Conservation (phyloP, 2,113 vertebrate genomes). For the Crotalus tigris region DNA sequence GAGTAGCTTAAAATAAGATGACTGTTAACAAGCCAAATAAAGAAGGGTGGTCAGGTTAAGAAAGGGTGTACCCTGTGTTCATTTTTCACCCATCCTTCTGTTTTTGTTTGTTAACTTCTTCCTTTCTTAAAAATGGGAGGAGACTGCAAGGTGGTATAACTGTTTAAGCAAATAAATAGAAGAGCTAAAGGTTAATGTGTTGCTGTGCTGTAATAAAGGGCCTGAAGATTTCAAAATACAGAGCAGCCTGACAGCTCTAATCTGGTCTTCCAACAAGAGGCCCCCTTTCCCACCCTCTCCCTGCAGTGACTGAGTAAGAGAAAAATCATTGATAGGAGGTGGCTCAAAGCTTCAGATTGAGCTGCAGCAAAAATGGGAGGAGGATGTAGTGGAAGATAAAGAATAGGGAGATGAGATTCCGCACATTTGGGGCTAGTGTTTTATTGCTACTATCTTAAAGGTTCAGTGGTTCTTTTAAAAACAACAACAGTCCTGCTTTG, state of each 20-base stretch:
- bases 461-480: background rate
- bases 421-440: background rate
- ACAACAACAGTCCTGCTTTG: background rate
- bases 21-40: background rate
- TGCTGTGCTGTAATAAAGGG: background rate
- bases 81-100: background rate
- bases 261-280: conserved; percentile 17
- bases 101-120: background rate
- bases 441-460: background rate
- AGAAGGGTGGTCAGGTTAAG: background rate
- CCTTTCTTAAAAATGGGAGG: background rate
- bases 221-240: background rate
- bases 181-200: background rate
- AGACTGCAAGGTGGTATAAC: conserved; percentile 13
- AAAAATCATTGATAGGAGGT: conserved; percentile 41
- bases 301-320: conserved; percentile 46
- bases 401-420: background rate
- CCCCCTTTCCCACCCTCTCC: conserved; percentile 27
- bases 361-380: conserved; percentile 55
- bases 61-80: background rate
- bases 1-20: background rate
- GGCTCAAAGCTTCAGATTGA: conserved; percentile 53
- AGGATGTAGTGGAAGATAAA: conserved; percentile 20
- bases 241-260: background rate
- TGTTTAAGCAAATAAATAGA: conserved; percentile 5